These are phyloP conservation scores for Agrypnus murinus DNA, from an alignment of 2,888 invertebrate species.

Conservation along the genomic window DNA sequence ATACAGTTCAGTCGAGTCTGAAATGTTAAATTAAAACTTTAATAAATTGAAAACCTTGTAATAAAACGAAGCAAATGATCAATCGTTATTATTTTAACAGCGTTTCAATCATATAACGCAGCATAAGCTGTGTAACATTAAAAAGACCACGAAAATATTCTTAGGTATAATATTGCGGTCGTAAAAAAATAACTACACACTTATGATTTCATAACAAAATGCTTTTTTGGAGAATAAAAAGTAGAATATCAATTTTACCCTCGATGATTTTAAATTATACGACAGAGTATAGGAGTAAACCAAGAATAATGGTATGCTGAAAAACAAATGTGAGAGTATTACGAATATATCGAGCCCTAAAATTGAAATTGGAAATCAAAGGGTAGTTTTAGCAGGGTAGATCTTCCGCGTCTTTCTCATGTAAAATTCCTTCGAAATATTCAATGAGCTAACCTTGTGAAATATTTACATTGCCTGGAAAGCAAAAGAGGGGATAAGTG, in stretches of 20 bases:
- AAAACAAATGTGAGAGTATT: constrained; percentile 29
- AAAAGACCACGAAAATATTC: too few species aligned
- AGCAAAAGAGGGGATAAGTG: constrained; percentile 50
- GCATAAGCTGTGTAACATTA: too few species aligned
- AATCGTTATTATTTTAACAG: too few species aligned
- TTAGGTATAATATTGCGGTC: too few species aligned
- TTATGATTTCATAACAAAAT: neutral
- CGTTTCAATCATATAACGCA: too few species aligned
- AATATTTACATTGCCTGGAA: constrained; percentile 47
- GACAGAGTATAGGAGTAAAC: constrained; percentile 12
- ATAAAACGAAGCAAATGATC: too few species aligned
- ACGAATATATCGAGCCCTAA: constrained; percentile 34
- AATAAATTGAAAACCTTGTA: too few species aligned
- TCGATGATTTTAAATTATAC: constrained; percentile 17
- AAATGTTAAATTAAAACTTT: too few species aligned
- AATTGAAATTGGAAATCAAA: constrained; percentile 37
- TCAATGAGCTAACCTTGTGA: constrained; percentile 47
- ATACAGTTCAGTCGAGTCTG: too few species aligned
- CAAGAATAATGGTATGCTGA: constrained; percentile 28
- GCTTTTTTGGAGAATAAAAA: neutral
- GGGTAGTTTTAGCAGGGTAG: constrained; percentile 19
- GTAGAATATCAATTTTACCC: constrained; percentile 14
- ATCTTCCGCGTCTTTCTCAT: constrained; percentile 34
- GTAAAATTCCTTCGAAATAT: constrained; percentile 42
- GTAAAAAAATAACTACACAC: too few species aligned